Base-by-base conservation (phyloP, 1,140 invertebrate genomes). In the Pogonomyrmex californicus region DNA sequence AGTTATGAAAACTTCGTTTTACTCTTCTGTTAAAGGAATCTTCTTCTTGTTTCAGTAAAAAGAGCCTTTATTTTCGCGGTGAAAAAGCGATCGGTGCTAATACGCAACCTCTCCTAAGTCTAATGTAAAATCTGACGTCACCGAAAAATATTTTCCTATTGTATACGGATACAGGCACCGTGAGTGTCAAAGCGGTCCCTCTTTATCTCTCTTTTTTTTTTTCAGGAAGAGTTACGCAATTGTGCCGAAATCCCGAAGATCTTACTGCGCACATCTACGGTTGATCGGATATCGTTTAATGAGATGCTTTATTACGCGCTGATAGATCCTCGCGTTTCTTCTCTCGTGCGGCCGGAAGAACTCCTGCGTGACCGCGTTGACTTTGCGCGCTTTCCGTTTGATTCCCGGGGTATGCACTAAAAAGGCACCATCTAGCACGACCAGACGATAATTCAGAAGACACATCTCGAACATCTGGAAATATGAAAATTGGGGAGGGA, bases 401-500 rank as follows among this genome's bases (percentile, higher is more conserved):
- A 97, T 97, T 12, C 97, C 97, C 1, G 98, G 97, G 51, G 97
- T 96, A 91, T 98, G 97, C 1, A 97, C 97, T n/a, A 98, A 96
- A 92, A 98, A 98, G 1, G 97, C 97, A 44, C 97, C 97, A 85
- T 98, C 97, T 47, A 98, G 92, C 30, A 98, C 96, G n/a, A 97
- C 96, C 92, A 98, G 96, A 51, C 96, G 96, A 93, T 98, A 98
- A 86, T 96, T 96, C 92, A 97, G 94, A 70, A 98, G 96, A 93
- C 98, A 98, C 95, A 98, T 96, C 94, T 98, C 97, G 90, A 97
- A 95, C 97, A 98, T 98, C 97, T 98, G 91, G 23, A 94, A 95
- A 86, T 91, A 89, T 68, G 12, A 66, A 66, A 73, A 44, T 47
- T 65, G 41, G 14, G 33, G 47, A 41, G 5, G 33, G 7, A 63